phyloP scores from a whole-genome alignment of 64 coral and sea anemone species.

The Dendronephthya gigantea region DNA sequence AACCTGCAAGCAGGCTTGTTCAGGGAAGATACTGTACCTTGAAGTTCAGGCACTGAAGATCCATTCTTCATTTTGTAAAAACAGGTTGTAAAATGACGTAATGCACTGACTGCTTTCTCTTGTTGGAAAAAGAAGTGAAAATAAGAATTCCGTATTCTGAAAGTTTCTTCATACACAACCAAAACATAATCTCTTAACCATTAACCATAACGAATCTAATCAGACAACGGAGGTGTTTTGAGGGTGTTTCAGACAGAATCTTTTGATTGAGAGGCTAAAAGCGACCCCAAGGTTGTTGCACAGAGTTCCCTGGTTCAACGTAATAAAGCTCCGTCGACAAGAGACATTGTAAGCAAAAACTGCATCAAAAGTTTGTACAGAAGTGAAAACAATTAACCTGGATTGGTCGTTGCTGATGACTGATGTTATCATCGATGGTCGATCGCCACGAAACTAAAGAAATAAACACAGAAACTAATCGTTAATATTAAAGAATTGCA shows the following conservation, averaged over 20 bases:
- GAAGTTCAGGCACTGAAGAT: slow-evolving; percentile 32
- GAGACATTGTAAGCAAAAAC: no score
- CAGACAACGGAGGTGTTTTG: no score
- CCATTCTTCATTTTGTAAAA: slow-evolving; percentile 58
- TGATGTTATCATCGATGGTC: slow-evolving; percentile 65
- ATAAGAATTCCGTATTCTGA: not conserved
- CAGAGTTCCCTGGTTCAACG: no score
- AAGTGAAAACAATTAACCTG: slow-evolving; percentile 48
- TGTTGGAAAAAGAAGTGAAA: slow-evolving; percentile 16
- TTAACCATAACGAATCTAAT: no score
- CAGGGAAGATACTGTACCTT: slow-evolving; percentile 51
- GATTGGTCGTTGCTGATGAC: slow-evolving; percentile 57
- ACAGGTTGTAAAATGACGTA: slow-evolving; percentile 47
- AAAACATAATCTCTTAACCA: no score
- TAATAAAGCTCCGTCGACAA: no score
- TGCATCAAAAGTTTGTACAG: no score
- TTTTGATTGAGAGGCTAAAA: no score
- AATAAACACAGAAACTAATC: not conserved
- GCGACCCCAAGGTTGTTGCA: no score
- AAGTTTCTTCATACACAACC: no score
- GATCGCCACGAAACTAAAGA: slow-evolving; percentile 46
- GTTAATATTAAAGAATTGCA: not conserved
- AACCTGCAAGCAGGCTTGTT: no score
- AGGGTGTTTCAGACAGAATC: no score
- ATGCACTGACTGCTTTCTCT: slow-evolving; percentile 66